Conservation (phyloP, 2,797 vertebrate genomes). For the Luscinia megarhynchos region DNA sequence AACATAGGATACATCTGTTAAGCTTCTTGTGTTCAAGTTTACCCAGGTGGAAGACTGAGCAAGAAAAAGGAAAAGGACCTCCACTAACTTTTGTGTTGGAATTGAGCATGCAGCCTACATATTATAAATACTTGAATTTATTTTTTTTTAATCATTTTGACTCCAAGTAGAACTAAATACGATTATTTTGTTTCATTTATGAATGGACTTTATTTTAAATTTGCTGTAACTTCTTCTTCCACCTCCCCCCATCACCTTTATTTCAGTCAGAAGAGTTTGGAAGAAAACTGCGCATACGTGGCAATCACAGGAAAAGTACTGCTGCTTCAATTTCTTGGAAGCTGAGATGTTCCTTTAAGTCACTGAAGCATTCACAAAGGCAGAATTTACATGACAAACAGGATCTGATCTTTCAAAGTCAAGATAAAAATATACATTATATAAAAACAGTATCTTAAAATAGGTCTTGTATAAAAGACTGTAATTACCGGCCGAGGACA, state of each 20-base stretch:
- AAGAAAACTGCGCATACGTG: neutral
- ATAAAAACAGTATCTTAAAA: slow-evolving; percentile 50
- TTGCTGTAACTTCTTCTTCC: neutral
- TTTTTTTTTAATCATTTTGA: neutral
- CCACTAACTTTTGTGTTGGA: neutral
- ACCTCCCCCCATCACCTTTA: fast-evolving
- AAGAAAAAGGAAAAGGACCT: neutral
- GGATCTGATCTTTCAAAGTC: slow-evolving; percentile 46
- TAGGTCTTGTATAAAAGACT: slow-evolving; percentile 5
- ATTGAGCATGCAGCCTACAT: neutral
- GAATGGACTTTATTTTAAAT: neutral
- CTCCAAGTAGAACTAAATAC: neutral
- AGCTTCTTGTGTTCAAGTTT: neutral
- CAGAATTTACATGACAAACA: slow-evolving; percentile 60
- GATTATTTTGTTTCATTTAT: neutral
- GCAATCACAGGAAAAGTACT: neutral
- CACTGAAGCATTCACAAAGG: slow-evolving; percentile 6
- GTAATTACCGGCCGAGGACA: slow-evolving; percentile 7
- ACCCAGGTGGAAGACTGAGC: neutral
- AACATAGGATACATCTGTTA: neutral
- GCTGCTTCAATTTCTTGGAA: neutral
- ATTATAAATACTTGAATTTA: neutral
- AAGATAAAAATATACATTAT: slow-evolving; percentile 45
- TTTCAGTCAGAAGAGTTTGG: neutral
- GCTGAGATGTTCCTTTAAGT: neutral